A percentile compares a stretch with the other conserved stretches of the same genome.
phyloP scores from a whole-genome alignment of 2,113 vertebrate species.

The Perca schrenkii region DNA sequence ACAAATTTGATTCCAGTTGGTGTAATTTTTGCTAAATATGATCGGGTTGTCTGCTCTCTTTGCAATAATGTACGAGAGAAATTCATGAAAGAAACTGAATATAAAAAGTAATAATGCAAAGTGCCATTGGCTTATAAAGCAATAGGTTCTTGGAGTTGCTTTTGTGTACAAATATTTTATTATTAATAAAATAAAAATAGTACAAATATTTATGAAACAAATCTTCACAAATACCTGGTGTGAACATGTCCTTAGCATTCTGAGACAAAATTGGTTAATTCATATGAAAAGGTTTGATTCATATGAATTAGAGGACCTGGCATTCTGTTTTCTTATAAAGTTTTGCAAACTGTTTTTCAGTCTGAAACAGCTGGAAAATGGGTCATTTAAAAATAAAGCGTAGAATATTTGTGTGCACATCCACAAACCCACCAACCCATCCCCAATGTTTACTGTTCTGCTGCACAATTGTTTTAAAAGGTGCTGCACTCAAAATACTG shows the following conservation, averaged over 20 bases:
- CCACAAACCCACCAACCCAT: neutral
- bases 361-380: neutral
- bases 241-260: neutral
- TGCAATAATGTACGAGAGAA: neutral
- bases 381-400: neutral
- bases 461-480: neutral
- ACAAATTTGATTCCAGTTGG: slow-evolving; percentile 8
- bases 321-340: no score
- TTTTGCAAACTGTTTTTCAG: neutral
- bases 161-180: neutral
- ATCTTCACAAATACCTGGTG: neutral
- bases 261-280: neutral
- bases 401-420: neutral
- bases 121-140: neutral
- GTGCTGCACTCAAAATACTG: no score
- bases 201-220: no score
- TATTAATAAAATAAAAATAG: no score
- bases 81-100: neutral
- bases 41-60: neutral
- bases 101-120: neutral
- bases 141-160: neutral
- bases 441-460: neutral
- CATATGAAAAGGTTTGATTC: no score
- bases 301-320: no score
- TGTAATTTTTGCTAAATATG: neutral